Conservation (phyloP, 2,888 invertebrate species). For the Aphidius colemani region DNA sequence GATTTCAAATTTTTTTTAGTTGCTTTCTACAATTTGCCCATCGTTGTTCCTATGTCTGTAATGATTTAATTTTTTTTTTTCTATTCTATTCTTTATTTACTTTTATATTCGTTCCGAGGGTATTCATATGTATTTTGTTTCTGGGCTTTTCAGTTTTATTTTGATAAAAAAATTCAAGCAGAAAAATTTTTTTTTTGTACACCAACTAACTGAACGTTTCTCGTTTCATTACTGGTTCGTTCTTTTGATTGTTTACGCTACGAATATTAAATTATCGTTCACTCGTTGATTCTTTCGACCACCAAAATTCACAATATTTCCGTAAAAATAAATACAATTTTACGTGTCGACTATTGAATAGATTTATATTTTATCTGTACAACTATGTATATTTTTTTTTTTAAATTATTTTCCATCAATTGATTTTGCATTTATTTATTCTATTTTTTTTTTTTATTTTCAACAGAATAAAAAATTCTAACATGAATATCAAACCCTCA, state of each 20-base stretch:
- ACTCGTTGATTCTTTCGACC: conserved; percentile 10
- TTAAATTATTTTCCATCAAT: conserved; percentile 11
- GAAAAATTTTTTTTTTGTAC: conserved; percentile 30
- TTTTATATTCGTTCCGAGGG: background rate
- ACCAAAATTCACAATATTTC: conserved; percentile 16
- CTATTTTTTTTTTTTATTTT: conserved; percentile 11
- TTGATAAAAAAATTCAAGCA: conserved; percentile 19
- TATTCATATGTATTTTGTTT: conserved; percentile 5
- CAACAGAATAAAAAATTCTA: conserved; percentile 1
- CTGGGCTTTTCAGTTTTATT: conserved; percentile 20
- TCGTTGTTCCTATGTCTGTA: background rate
- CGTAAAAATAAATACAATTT: conserved; percentile 9
- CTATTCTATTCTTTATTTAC: conserved; percentile 20
- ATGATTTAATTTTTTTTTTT: background rate
- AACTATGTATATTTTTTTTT: too few relatives aligned
- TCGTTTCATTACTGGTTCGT: conserved; percentile 31
- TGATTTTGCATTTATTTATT: background rate
- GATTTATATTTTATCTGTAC: background rate
- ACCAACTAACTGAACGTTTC: conserved; percentile 38
- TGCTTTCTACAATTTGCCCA: conserved; percentile 17
- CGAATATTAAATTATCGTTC: conserved; percentile 30
- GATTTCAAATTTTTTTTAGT: conserved; percentile 18
- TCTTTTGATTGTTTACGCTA: conserved; percentile 35
- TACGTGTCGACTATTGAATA: background rate
- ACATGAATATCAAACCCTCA: too few relatives aligned